Evolutionary conservation across 92 coral and sea anemone species (phyloP).

Genomic region (Zoanthus gigantus): DNA sequence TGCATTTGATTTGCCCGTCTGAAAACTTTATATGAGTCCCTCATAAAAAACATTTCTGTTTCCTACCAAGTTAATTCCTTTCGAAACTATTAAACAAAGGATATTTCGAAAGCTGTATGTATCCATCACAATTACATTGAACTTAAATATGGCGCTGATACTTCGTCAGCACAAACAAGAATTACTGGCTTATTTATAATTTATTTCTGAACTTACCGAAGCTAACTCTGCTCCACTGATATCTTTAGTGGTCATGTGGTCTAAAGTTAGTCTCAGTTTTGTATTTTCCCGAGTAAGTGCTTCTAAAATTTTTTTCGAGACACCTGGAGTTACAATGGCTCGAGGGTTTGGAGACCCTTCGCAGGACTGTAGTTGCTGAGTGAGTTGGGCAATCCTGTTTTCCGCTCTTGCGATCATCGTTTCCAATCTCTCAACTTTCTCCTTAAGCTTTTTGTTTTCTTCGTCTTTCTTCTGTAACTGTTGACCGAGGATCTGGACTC

Average conservation of each 20-base stretch:
- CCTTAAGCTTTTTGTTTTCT: slow-evolving; percentile 46
- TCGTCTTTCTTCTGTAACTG: slow-evolving; percentile 74
- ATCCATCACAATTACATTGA: neutral
- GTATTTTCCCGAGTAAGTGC: slow-evolving; percentile 86
- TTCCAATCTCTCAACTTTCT: slow-evolving; percentile 69
- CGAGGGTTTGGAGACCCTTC: slow-evolving; percentile 61
- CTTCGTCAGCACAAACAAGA: neutral
- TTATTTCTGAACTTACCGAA: slow-evolving; percentile 68
- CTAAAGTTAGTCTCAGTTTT: slow-evolving; percentile 76
- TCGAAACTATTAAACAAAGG: neutral
- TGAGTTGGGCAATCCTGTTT: slow-evolving; percentile 84
- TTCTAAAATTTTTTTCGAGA: slow-evolving; percentile 83
- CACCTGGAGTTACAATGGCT: slow-evolving; percentile 83
- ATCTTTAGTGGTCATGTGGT: slow-evolving; percentile 67
- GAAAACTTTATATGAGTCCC: neutral
- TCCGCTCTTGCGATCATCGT: slow-evolving; percentile 85
- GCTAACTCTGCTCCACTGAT: slow-evolving; percentile 76
- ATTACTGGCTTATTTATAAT: neutral
- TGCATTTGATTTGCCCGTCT: neutral
- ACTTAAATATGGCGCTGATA: neutral
- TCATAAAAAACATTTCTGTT: neutral
- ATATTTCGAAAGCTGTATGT: slow-evolving; percentile 11
- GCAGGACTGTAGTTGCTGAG: slow-evolving; percentile 32
- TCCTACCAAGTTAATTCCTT: neutral
- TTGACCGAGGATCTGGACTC: slow-evolving; percentile 79